Evolutionary conservation across 1,140 invertebrate species (phyloP).

Genomic region (Saccostrea glomerata): DNA sequence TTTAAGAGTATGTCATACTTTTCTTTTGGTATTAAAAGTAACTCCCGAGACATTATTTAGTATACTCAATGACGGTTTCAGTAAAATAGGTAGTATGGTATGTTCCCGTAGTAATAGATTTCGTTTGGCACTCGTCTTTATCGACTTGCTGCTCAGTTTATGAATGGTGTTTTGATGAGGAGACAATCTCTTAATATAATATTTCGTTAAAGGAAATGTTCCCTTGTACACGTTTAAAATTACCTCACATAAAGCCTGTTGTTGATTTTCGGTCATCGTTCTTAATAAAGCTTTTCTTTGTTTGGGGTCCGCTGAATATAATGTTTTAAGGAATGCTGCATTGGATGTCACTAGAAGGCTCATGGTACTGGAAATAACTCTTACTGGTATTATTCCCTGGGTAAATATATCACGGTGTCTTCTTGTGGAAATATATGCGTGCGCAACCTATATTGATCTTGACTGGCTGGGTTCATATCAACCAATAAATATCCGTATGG

Average conservation of each 20-base stretch:
- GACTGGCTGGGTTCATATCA: conserved; percentile 36
- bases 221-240: conserved; percentile 46
- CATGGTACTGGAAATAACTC: not conserved
- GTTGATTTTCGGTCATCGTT: conserved; percentile 16
- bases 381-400: not conserved
- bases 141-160: not conserved
- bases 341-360: conserved; percentile 35
- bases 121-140: not conserved
- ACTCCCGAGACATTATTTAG: conserved; percentile 27
- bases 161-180: conserved; percentile 13
- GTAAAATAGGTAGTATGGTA: not conserved
- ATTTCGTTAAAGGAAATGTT: not conserved
- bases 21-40: conserved; percentile 38
- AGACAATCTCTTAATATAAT: conserved; percentile 15
- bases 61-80: conserved; percentile 18
- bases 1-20: conserved; percentile 7
- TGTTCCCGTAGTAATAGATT: not conserved
- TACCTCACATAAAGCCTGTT: conserved; percentile 40
- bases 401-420: not conserved
- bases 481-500: conserved; percentile 46
- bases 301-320: not conserved
- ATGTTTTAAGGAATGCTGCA: conserved; percentile 6
- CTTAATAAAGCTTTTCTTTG: conserved; percentile 38
- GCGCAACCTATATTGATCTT: conserved; percentile 43
- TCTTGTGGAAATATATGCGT: conserved; percentile 16